Evolutionary conservation across 2,888 invertebrate species (phyloP), one percentile per base, ranked within the genome.

Genomic region (Phytoseiulus persimilis): DNA sequence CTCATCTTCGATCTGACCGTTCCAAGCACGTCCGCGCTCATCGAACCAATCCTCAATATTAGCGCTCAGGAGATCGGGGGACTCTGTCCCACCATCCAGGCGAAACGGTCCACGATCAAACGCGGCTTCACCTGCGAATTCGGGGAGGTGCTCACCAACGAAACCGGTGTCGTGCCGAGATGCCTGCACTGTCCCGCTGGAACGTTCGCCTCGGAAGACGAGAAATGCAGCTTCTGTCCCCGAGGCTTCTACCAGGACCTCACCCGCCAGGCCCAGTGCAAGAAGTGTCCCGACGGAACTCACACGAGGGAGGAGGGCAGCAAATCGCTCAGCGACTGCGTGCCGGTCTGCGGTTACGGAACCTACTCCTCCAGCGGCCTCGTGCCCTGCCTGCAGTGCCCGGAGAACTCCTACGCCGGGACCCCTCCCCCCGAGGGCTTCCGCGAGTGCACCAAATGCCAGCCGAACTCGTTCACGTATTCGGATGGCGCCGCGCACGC

Each of bases 331-430:
- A 94, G 95, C 90, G 97, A 97, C 92, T 98, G 97, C 92, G 94
- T 97, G 90, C 97, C 98, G 0, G 97, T 98, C 23, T 98, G 98
- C 92, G 98, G 98, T 32, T 97, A 96, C 92, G 98, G 98, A 90
- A 98, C 98, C 32, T 98, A 97, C 93, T 98, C 97, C 0, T 97
- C 97, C 87, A 97, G 97, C 31, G 98, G 98, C 89, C 94, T 98
- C 91, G 97, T 97, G 5, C 96, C 98, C 32, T 98, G 98, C 92
- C 94, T 97, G 90, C 97, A 98, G 93, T 98, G 98, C 93, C 96
- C 98, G 0, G 94, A 96, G 91, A 97, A 97, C 92, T 97, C 97
- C 91, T 98, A 95, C 93, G 96, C 96, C 0, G 95, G 95, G 0
- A 95, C 96, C 93, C 97, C 97, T 90, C 97, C 97, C 23, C 95